Base-by-base conservation (phyloP, 2,797 vertebrate genomes). In the Sciurus carolinensis region DNA sequence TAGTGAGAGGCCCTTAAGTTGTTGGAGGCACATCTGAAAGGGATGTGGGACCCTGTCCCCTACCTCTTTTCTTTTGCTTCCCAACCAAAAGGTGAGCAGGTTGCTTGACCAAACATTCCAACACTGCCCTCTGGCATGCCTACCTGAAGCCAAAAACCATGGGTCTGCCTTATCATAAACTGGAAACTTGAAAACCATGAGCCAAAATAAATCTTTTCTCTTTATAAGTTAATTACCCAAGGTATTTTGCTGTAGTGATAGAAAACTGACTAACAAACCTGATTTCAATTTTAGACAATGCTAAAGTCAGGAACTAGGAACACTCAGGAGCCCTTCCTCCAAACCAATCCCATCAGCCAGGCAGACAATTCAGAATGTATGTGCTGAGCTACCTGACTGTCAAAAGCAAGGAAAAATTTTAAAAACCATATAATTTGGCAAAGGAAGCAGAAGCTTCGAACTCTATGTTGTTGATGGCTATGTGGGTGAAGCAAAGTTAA, bases 281-380 rank as follows among this genome's bases (percentile, higher is more conserved):
- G 62, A 72, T 77, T 89, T 77, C 64, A 69, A n/a, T 14, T 73
- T 75, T 76, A 92, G 87, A 33, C 54, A 76, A 57, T 52, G n/a
- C 17, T 36, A 33, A 89, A 64, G 20, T 30, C 3, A 39, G 13
- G 14, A 8, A 66, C 83, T 18, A 83, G 57, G 30, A 91, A 30
- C 3, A 42, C 18, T 12, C 15, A 14, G 39, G 26, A 66, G 71
- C 33, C 42, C 28, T 57, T 44, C 26, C 8, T 57, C 42, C 44
- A n/a, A 59, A 57, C 18, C 14, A 69, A 67, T 52, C 33, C 3
- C 2, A 72, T 26, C 44, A 80, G 64, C 39, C 39, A 42, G 26
- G 1, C 4, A 30, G 39, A 39, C 30, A 15, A 54, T 54, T 92
- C 66, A 18, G 6, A 33, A 84, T 20, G 22, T 57, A 57, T 44